These are phyloP conservation scores for Salvelinus namaycush DNA, from an alignment of 2,113 vertebrate species.

Conservation along the genomic window DNA sequence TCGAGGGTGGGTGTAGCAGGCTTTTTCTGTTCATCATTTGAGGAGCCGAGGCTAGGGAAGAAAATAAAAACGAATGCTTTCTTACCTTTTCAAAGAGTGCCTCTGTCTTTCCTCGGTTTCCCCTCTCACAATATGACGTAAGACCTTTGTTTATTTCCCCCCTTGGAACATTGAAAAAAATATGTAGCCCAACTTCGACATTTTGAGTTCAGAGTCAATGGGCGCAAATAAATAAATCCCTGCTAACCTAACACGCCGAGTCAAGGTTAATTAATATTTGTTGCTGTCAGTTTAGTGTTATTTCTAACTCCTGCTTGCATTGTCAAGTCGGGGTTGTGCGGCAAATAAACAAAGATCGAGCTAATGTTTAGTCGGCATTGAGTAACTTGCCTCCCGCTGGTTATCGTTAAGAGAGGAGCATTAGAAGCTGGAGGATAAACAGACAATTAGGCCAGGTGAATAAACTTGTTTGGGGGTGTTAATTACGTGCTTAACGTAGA, in stretches of 20 bases:
- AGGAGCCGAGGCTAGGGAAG: constrained; percentile 63
- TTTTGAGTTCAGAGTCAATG: neutral
- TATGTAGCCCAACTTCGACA: neutral
- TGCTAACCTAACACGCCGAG: constrained; percentile 14
- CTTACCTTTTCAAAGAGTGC: constrained; percentile 68
- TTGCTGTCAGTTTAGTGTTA: constrained; percentile 35
- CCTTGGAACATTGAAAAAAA: constrained; percentile 34
- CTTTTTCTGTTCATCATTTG: constrained; percentile 59
- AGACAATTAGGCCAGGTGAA: constrained; percentile 83
- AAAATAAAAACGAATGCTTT: constrained; percentile 61
- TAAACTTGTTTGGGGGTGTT: constrained; percentile 82
- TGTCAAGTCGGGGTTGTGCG: constrained; percentile 59
- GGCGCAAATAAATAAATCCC: constrained; percentile 19
- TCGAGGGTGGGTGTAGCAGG: constrained; percentile 2
- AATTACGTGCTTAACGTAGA: constrained; percentile 83
- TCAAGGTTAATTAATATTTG: constrained; percentile 37
- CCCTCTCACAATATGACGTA: constrained; percentile 56
- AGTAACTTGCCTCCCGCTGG: constrained; percentile 73
- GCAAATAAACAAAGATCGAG: constrained; percentile 71
- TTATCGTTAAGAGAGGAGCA: constrained; percentile 62
- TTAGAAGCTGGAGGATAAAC: constrained; percentile 76
- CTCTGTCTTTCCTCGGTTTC: constrained; percentile 50
- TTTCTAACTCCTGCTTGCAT: constrained; percentile 40
- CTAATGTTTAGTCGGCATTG: constrained; percentile 70
- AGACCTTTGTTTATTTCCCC: constrained; percentile 66